Percentiles rank a stretch among this genome's conserved stretches.
Conservation (phyloP, 2,888 invertebrate genomes). For the Sabellastarte sp. region DNA sequence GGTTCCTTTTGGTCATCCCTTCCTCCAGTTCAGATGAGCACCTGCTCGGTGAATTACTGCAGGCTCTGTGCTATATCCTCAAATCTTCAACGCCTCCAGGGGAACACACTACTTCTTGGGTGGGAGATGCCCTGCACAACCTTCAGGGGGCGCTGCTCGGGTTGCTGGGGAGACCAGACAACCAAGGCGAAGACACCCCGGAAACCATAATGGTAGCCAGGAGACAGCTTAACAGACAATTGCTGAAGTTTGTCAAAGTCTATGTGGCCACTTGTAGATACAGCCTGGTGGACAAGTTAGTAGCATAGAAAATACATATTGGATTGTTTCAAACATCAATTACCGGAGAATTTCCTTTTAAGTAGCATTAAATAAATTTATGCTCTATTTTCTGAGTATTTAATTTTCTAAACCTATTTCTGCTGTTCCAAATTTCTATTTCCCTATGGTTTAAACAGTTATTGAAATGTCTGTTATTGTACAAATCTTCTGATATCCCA, state of each 20-base stretch:
- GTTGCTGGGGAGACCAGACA: slow-evolving; percentile 33
- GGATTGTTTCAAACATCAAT: neutral
- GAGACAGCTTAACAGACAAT: slow-evolving; percentile 47
- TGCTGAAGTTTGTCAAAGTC: slow-evolving; percentile 42
- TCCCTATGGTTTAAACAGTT: too few species aligned
- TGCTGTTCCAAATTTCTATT: too few species aligned
- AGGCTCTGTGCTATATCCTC: slow-evolving; percentile 39
- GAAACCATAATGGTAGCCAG: slow-evolving; percentile 18
- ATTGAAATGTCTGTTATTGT: too few species aligned
- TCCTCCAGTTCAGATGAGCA: slow-evolving; percentile 49
- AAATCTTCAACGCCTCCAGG: slow-evolving; percentile 5
- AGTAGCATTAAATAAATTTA: too few species aligned
- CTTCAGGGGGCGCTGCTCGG: slow-evolving; percentile 48
- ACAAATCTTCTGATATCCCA: too few species aligned
- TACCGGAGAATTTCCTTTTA: too few species aligned
- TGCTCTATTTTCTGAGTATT: too few species aligned
- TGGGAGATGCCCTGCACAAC: slow-evolving; percentile 46
- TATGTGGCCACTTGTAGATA: slow-evolving; percentile 36
- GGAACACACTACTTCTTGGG: slow-evolving; percentile 41
- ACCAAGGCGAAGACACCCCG: slow-evolving; percentile 30
- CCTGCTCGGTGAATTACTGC: slow-evolving; percentile 45
- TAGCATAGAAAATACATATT: too few species aligned
- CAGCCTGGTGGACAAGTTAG: slow-evolving; percentile 41
- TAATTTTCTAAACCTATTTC: too few species aligned
- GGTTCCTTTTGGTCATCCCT: slow-evolving; percentile 51